Base-by-base conservation (phyloP, 2,797 vertebrate species). In the Chelon labrosus region DNA sequence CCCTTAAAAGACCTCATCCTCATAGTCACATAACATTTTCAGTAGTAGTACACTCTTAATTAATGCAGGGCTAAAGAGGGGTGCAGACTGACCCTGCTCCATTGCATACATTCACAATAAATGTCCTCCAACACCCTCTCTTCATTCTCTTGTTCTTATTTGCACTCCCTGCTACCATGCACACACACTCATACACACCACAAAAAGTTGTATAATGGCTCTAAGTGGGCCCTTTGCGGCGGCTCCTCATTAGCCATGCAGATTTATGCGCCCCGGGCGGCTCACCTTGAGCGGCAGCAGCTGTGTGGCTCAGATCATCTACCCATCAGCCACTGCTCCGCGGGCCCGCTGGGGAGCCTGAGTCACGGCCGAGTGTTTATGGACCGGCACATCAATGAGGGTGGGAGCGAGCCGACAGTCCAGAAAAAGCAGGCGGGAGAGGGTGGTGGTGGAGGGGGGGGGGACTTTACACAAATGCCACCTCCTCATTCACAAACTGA, bases 241-340 rank as follows among this genome's bases (percentile, higher is more conserved):
- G 3, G 56, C 68, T 73, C 77, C 83, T 91, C 88, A 86, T 94
- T 82, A 84, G 69, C 75, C 50, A 93, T 93, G 89, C 77, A 93
- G 88, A 94, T 93, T 89, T 92, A 94, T 91, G 84, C 85, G 67
- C 62, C 73, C 75, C 2, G 81, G 83, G 75, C 75, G 50, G 82
- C 89, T 92, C 91, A 91, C 89, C 89, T 92, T 91, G 88, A 90
- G 85, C 85, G 65, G 77, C 73, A 71, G 88, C 92, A 92, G 89
- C 88, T 89, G 91, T 71, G 81, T 27, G 76, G 72, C 84, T 90
- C 85, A 84, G 80, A 87, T 86, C 88, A 83, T 89, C 81, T 84
- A 87, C 85, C 89, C 88, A 92, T 89, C 80, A 85, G 87, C 83
- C 86, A 70, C 77, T 66, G 83, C 87, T 82, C 62, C 19, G 20